Percentiles rank a stretch among this genome's conserved stretches.
Evolutionary conservation across 2,888 invertebrate genomes (phyloP).

Genomic region (Habrosyne pyritoides): DNA sequence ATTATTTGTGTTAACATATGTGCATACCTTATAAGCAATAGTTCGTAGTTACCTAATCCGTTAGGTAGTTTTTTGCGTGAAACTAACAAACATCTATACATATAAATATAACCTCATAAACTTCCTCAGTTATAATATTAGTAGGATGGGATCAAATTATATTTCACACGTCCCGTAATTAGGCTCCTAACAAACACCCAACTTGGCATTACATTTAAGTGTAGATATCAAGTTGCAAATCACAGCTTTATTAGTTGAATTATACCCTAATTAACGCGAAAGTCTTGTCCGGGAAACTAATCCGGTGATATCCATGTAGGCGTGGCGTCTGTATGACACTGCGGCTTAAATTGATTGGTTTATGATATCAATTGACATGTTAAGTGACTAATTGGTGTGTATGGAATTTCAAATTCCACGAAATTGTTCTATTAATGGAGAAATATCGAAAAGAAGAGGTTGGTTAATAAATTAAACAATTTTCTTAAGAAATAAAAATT

Average conservation of each 20-base stretch:
- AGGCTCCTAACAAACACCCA: background rate
- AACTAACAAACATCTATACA: no score
- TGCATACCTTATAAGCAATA: no score
- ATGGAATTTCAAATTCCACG: background rate
- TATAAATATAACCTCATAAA: no score
- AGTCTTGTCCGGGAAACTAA: background rate
- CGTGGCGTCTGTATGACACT: constrained; percentile 9
- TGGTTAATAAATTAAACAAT: no score
- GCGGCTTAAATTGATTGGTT: constrained; percentile 19
- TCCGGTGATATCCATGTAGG: background rate
- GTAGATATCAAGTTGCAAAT: background rate
- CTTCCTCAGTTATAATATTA: no score
- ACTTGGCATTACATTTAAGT: background rate
- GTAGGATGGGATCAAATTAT: no score
- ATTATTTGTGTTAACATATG: no score
- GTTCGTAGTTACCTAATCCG: no score
- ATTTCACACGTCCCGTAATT: background rate
- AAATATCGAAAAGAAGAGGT: background rate
- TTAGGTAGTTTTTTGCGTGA: no score
- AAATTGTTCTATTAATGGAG: background rate
- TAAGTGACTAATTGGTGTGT: background rate
- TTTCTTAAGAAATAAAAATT: no score
- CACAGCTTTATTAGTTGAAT: background rate
- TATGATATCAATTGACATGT: constrained; percentile 9
- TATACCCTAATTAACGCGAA: background rate